phyloP scores from a whole-genome alignment of 2,797 vertebrate genomes.

The Myripristis murdjan region DNA sequence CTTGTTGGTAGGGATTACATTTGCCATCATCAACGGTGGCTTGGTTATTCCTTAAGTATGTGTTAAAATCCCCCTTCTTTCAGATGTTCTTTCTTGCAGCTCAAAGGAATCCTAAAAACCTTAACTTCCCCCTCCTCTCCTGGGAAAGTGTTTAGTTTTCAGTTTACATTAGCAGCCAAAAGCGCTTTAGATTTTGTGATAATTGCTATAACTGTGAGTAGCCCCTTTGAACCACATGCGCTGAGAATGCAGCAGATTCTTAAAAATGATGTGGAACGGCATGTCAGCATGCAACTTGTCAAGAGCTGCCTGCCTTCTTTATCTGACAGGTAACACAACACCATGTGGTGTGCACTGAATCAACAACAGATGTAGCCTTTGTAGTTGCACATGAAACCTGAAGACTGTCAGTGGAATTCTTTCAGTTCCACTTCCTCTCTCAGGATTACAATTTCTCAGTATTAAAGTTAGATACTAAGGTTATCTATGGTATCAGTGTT shows the following conservation, averaged over 20 bases:
- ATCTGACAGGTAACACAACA: conserved; percentile 68
- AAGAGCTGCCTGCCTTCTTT: conserved; percentile 43
- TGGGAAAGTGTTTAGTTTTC: not conserved
- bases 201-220: conserved; percentile 2
- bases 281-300: conserved; percentile 53
- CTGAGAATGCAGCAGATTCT: conserved; percentile 31
- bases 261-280: conserved; percentile 25
- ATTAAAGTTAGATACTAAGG: conserved; percentile 27
- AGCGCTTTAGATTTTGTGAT: not conserved
- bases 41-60: conserved; percentile 54
- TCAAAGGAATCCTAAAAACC: conserved; percentile 12
- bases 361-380: conserved; percentile 68
- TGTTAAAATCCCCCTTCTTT: conserved; percentile 12
- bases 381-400: conserved; percentile 61
- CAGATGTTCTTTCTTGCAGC: no score
- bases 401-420: conserved; percentile 60
- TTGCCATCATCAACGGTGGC: conserved; percentile 24
- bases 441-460: conserved; percentile 45
- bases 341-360: conserved; percentile 58
- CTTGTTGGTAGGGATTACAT: conserved; percentile 45
- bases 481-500: not conserved
- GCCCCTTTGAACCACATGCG: not conserved
- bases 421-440: conserved; percentile 43
- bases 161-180: not conserved
- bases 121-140: not conserved